phyloP scores from a whole-genome alignment of 1,140 invertebrate genomes.

The Phymastichus coffea region DNA sequence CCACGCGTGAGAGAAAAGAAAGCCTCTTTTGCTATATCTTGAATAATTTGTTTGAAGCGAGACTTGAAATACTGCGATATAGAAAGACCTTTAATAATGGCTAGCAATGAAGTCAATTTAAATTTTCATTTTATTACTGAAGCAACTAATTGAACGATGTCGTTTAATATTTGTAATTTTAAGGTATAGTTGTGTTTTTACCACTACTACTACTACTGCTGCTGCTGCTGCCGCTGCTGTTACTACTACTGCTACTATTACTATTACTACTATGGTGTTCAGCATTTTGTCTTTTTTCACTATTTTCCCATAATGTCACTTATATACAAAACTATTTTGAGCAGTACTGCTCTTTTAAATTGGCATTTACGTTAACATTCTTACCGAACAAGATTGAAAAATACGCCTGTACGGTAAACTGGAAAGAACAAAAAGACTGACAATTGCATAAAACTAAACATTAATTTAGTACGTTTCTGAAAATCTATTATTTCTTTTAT shows the following conservation, averaged over 20 bases:
- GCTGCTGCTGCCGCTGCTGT: too few relatives aligned
- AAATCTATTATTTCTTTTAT: constrained; percentile 5
- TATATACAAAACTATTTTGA: constrained; percentile 7
- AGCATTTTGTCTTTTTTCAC: too few relatives aligned
- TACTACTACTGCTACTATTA: too few relatives aligned
- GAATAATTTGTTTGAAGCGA: constrained; percentile 6
- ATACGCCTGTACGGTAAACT: constrained; percentile 6
- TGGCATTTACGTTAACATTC: constrained; percentile 26
- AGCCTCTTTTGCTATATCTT: background rate
- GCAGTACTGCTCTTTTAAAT: background rate
- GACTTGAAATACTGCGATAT: background rate
- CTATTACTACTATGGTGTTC: too few relatives aligned
- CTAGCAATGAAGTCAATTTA: background rate
- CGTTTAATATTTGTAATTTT: background rate
- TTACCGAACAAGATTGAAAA: constrained; percentile 1
- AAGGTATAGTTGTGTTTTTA: too few relatives aligned
- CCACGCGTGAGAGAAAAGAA: background rate
- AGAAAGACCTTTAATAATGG: constrained; percentile 14
- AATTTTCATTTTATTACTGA: background rate
- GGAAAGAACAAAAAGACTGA: constrained; percentile 43
- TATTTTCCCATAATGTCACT: too few relatives aligned
- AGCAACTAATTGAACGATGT: background rate
- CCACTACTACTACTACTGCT: too few relatives aligned
- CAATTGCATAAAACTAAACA: constrained; percentile 29
- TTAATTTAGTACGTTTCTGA: constrained; percentile 32